Percentiles rank a stretch among this genome's conserved stretches.
Evolutionary conservation across 2,113 vertebrate genomes (phyloP).

Genomic region (Daphoenositta chrysoptera): DNA sequence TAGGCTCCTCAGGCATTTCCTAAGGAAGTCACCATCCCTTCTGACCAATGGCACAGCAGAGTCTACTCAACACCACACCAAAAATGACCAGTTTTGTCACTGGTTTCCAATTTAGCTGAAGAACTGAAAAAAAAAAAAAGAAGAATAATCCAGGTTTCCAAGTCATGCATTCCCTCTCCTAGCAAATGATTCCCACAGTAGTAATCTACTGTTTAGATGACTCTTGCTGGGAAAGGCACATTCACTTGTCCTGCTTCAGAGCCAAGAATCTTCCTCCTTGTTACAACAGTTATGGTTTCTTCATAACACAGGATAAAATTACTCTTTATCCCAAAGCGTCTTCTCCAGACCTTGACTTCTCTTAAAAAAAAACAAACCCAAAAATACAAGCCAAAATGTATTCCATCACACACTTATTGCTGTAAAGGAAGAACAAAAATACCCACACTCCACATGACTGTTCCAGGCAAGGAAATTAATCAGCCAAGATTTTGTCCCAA

Average conservation of each 20-base stretch:
- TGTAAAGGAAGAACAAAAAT: slow-evolving; percentile 27
- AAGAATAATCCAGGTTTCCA: not conserved
- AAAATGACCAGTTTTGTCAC: not conserved
- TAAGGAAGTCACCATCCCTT: not conserved
- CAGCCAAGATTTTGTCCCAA: slow-evolving; percentile 34
- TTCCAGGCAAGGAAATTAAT: slow-evolving; percentile 25
- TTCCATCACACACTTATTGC: not conserved
- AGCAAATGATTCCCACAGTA: not conserved
- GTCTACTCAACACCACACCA: not conserved
- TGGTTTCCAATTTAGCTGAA: not conserved
- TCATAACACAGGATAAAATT: not conserved
- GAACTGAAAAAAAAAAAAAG: not conserved
- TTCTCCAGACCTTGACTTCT: not conserved
- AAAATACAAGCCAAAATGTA: not conserved
- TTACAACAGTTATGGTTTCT: not conserved
- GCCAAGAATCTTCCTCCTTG: not conserved
- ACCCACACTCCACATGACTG: not conserved
- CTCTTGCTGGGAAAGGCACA: not conserved
- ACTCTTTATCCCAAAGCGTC: not conserved
- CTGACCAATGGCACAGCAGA: not conserved
- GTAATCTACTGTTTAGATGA: not conserved
- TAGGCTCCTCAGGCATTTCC: not conserved
- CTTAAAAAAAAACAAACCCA: not conserved
- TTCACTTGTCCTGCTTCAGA: not conserved
- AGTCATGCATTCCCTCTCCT: not conserved